These are phyloP conservation scores for Betta splendens DNA, from an alignment of 2,797 vertebrate species.

Conservation along the genomic window DNA sequence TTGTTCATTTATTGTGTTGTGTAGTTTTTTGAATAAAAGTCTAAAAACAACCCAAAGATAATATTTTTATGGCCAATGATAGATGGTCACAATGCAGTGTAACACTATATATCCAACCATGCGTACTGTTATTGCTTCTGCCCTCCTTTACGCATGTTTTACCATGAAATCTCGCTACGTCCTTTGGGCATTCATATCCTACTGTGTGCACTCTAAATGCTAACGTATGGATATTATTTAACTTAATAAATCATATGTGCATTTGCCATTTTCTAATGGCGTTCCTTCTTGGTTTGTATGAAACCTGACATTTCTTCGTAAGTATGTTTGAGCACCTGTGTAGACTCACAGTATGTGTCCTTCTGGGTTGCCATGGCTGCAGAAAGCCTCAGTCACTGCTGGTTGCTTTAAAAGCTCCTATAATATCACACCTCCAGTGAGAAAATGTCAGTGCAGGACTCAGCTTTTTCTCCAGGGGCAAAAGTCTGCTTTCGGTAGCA, in stretches of 20 bases:
- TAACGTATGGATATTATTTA: background rate
- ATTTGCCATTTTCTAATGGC: conserved; percentile 44
- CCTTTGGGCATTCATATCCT: background rate
- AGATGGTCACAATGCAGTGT: too few relatives aligned
- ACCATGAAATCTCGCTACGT: background rate
- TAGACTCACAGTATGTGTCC: conserved; percentile 4
- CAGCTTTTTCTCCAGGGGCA: background rate
- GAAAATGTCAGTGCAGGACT: background rate
- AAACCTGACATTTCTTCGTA: conserved; percentile 39
- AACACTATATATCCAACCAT: too few relatives aligned
- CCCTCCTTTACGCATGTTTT: background rate
- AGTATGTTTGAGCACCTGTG: conserved; percentile 30
- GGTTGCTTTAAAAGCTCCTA: conserved; percentile 4
- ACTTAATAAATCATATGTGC: conserved; percentile 20
- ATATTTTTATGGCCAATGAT: too few relatives aligned
- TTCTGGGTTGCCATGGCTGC: conserved; percentile 36
- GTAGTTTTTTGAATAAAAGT: background rate
- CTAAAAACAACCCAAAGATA: background rate
- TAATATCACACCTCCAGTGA: background rate
- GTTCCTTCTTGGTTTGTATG: conserved; percentile 12
- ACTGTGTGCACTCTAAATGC: conserved; percentile 3
- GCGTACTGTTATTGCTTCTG: background rate
- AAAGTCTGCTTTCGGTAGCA: background rate
- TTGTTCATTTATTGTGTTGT: background rate
- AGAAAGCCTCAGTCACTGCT: conserved; percentile 8